Evolutionary conservation across 2,797 vertebrate species (phyloP), one percentile per base, ranked within the genome.

Genomic region (Myioborus melanocephalus): DNA sequence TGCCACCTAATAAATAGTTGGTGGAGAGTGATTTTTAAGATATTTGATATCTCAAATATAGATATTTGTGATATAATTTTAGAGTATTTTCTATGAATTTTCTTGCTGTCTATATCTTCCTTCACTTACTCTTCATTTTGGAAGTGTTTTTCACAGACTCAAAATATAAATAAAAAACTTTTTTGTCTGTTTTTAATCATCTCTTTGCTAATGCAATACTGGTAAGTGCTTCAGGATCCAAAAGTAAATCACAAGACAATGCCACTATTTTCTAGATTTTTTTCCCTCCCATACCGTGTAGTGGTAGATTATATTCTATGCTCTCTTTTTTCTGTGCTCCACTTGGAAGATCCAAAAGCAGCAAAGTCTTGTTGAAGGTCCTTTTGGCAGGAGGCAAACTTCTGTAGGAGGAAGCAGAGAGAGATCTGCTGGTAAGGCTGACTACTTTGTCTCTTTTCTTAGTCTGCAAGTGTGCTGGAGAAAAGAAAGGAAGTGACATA

Each of bases 401-500:
- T 76, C 44, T 83, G 52, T n/a, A 64, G 44, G 41, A 82, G 44
- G 19, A 79, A 87, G 28, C 32, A 60, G 30, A 70, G 73, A 88
- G 66, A 77, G 65, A 86, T 88, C 61, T 85, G 32, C 41, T 89
- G 37, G 63, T 90, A 73, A 83, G 24, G 57, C 53, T 83, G 65
- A 70, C 34, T 93, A 12, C 16, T 94, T 95, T 92, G 43, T 87
- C 64, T 70, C 26, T 72, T 77, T 87, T 75, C 75, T 65, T 73
- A 89, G 49, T 46, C 53, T 83, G 65, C 4, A 53, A 87, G 26
- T 26, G 23, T 44, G 57, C 60, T 94, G 72, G 65, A 87, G 59
- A 75, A 88, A 71, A 86, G 79, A 90, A 72, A 90, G 93, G 93
- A 94, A 94, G 90, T 96, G 85, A 94, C 80, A 88, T 94, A 86